These are phyloP conservation scores for Pachymerium ferrugineum DNA, from an alignment of 2,888 invertebrate genomes.

Conservation along the genomic window DNA sequence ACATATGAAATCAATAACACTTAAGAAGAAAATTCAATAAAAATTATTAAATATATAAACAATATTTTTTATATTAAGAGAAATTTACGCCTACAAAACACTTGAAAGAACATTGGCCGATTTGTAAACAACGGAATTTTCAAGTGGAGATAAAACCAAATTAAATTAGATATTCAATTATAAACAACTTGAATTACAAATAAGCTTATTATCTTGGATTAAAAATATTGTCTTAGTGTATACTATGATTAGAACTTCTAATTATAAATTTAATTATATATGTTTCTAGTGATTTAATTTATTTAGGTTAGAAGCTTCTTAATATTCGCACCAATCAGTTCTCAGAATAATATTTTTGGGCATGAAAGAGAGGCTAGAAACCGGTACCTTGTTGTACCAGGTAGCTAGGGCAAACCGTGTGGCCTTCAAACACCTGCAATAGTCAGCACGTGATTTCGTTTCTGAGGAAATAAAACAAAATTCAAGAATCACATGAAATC, in stretches of 20 bases:
- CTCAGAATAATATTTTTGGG: background rate
- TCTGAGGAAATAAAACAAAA: conserved; percentile 19
- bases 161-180: too few relatives aligned
- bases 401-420: conserved; percentile 23
- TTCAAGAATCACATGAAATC: background rate
- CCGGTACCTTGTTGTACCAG: conserved; percentile 24
- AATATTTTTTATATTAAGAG: too few relatives aligned
- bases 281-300: background rate
- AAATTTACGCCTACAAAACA: too few relatives aligned
- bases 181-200: too few relatives aligned
- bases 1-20: too few relatives aligned
- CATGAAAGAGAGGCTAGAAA: background rate
- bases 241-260: background rate
- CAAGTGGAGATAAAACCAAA: too few relatives aligned
- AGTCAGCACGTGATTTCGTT: conserved; percentile 1
- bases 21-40: too few relatives aligned
- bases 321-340: background rate
- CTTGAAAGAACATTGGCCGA: too few relatives aligned
- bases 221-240: too few relatives aligned
- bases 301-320: background rate
- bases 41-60: too few relatives aligned
- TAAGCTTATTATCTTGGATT: too few relatives aligned
- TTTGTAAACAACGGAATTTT: too few relatives aligned
- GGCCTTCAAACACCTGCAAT: conserved; percentile 17
- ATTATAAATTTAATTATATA: background rate